Percentiles rank a stretch among this genome's conserved stretches.
phyloP scores from a whole-genome alignment of 2,113 vertebrate genomes.

The Pomatostomus ruficeps region DNA sequence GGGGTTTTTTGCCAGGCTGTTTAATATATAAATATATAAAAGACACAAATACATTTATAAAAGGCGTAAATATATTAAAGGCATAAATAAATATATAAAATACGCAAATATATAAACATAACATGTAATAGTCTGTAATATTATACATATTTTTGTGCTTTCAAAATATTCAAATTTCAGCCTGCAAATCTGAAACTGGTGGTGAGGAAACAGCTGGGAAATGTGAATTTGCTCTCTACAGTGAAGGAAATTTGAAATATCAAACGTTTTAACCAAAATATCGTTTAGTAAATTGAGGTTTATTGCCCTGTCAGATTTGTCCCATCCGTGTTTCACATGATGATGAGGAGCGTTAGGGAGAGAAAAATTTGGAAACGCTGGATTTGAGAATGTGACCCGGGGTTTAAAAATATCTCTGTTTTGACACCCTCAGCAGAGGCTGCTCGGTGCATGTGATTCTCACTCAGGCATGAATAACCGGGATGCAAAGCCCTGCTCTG shows the following conservation, averaged over 20 bases:
- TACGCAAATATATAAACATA: neutral
- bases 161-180: too few species aligned
- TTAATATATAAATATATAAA: neutral
- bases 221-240: neutral
- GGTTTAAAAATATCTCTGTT: neutral
- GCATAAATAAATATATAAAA: too few species aligned
- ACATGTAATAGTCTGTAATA: fast-evolving
- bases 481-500: neutral
- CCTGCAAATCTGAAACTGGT: neutral
- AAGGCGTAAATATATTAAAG: neutral
- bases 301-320: neutral
- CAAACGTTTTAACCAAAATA: neutral
- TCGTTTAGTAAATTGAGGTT: neutral
- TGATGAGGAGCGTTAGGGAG: neutral
- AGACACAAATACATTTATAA: neutral
- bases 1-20: neutral
- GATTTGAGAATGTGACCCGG: neutral
- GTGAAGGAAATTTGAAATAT: neutral
- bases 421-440: neutral
- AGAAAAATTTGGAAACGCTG: neutral
- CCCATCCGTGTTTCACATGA: neutral
- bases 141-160: too few species aligned
- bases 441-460: neutral
- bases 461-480: neutral
- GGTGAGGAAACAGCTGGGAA: neutral